Conservation (phyloP, 1,140 invertebrate genomes). For the Helicoverpa zea region DNA sequence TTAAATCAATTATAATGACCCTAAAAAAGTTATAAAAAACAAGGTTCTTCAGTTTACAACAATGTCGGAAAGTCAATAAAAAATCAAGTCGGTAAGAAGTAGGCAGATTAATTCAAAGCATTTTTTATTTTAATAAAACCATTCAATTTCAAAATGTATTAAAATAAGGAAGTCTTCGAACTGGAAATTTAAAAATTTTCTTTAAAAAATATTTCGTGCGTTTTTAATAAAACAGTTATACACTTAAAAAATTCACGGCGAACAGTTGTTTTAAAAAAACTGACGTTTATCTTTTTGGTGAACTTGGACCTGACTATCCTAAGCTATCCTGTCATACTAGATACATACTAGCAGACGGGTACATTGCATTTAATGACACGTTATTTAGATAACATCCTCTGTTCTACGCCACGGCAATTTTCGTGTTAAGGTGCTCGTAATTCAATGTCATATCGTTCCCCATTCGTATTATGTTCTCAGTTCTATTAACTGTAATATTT, state of each 20-base stretch:
- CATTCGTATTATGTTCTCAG: constrained; percentile 5
- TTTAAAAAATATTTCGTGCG: no score
- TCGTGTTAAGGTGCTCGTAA: constrained; percentile 53
- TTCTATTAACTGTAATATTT: not conserved
- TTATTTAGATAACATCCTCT: constrained; percentile 56
- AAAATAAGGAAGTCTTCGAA: no score
- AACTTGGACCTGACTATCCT: not conserved
- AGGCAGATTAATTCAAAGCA: not conserved
- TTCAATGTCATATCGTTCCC: constrained; percentile 54
- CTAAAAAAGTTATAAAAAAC: not conserved
- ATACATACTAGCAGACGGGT: not conserved
- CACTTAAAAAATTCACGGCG: no score
- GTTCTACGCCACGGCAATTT: constrained; percentile 56
- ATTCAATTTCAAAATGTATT: no score
- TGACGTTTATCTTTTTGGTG: no score
- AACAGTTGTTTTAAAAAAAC: no score
- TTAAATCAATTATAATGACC: not conserved
- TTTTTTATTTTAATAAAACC: not conserved
- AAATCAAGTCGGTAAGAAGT: no score
- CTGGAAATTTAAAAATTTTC: no score
- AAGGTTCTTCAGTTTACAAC: not conserved
- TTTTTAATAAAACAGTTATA: no score
- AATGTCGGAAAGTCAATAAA: no score
- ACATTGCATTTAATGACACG: constrained; percentile 55
- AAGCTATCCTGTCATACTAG: not conserved